Conservation (phyloP, 2,888 invertebrate species). For the Linnaemya tessellans region DNA sequence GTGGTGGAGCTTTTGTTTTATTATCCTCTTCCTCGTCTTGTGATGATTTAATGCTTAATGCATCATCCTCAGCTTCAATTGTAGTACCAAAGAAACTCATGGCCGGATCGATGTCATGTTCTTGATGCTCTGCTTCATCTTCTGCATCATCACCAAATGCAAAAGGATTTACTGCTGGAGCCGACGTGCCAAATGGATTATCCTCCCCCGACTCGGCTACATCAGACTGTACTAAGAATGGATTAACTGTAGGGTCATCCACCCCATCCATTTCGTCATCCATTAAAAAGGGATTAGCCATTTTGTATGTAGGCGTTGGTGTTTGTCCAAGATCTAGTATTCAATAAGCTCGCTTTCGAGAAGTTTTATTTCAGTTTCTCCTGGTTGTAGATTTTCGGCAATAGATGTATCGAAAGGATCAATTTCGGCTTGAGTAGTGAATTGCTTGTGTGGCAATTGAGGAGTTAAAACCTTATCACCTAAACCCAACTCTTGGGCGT, state of each 20-base stretch:
- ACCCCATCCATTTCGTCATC: constrained; percentile 87
- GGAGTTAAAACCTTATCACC: constrained; percentile 89
- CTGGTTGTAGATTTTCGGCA: constrained; percentile 89
- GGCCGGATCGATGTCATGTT: constrained; percentile 80
- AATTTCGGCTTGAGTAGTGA: constrained; percentile 83
- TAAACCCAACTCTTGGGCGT: constrained; percentile 84
- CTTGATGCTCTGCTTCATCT: constrained; percentile 71
- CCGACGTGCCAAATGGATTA: constrained; percentile 86
- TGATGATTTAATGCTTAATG: constrained; percentile 79
- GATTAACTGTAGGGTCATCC: constrained; percentile 85
- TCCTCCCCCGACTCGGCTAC: constrained; percentile 86
- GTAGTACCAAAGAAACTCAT: constrained; percentile 84
- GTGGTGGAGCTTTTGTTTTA: constrained; percentile 80
- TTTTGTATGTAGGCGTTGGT: constrained; percentile 79
- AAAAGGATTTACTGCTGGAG: constrained; percentile 87
- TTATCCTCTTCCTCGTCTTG: constrained; percentile 79
- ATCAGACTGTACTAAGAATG: constrained; percentile 86
- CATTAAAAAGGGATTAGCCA: constrained; percentile 93
- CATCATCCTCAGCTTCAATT: constrained; percentile 83
- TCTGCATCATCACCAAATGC: constrained; percentile 84
- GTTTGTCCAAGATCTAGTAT: constrained; percentile 74
- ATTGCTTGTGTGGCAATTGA: constrained; percentile 83
- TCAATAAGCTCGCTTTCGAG: constrained; percentile 90
- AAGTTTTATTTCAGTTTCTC: constrained; percentile 90
- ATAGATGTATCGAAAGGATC: constrained; percentile 96